Evolutionary conservation across 2,113 vertebrate genomes (phyloP).

Genomic region (Paedocypris sp.): DNA sequence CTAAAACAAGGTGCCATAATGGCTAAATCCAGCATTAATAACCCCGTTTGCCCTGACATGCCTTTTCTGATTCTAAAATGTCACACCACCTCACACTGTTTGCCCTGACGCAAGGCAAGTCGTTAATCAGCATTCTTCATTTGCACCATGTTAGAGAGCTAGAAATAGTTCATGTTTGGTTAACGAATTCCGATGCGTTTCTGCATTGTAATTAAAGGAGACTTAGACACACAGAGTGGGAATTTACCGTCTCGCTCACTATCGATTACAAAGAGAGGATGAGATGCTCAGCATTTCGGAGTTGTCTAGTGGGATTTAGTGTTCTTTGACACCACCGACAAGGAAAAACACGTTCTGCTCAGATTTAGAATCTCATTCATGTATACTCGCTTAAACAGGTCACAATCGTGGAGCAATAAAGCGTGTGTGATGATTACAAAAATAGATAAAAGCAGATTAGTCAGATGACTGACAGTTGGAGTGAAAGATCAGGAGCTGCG

Average conservation of each 20-base stretch:
- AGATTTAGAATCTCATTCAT: neutral
- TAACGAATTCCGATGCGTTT: constrained; percentile 28
- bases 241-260: constrained; percentile 31
- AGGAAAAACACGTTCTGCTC: neutral
- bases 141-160: neutral
- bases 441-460: neutral
- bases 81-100: neutral
- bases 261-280: constrained; percentile 9
- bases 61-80: neutral
- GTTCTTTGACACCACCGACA: neutral
- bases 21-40: constrained; percentile 21
- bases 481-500: neutral
- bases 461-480: neutral
- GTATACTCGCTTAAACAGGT: neutral
- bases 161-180: constrained; percentile 16
- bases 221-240: constrained; percentile 31
- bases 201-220: constrained; percentile 41
- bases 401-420: neutral
- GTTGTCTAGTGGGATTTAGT: neutral
- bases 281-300: constrained; percentile 18
- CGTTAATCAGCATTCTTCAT: constrained; percentile 3
- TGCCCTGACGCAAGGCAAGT: neutral
- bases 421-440: neutral
- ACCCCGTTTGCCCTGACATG: constrained; percentile 1
- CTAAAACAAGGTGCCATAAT: constrained; percentile 21